Base-by-base conservation (phyloP, 1,140 invertebrate species). In the Drosophila cardini region DNA sequence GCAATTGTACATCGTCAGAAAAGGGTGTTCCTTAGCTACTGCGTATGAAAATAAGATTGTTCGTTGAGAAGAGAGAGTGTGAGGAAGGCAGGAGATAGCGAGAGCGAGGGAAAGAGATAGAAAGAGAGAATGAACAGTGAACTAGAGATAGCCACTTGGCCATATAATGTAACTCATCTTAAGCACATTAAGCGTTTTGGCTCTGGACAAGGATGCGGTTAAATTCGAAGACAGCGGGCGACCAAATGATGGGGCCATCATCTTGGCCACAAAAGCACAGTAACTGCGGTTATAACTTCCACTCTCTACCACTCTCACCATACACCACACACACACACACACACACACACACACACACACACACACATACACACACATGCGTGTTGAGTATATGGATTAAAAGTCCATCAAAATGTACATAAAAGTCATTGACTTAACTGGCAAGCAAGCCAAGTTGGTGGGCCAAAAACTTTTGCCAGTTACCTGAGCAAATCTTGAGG, bases 371-470 rank as follows among this genome's bases (percentile, higher is more conserved):
- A 3, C 8, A 13, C 11, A 32, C 55, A 8, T 32, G 43, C 34
- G 46, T 16, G 38, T 40, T 68, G 53, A 53, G 70, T 40, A 30
- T 76, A 80, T 87, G 83, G 84, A 87, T 87, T 87, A 87, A 87
- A 87, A 87, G 84, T 84, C 83, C 80, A 87, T 87, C 83, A 89
- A 86, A 89, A 84, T 87, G 83, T 87, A 80, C 84, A 87, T 87
- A 87, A 87, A 87, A 87, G 84, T 89, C 83, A 87, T 87, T 89
- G 83, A 87, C 83, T 89, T 89, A 89, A 87, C 79, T 80, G 63
- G 80, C 72, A 55, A 21, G 13, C 26, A 21, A 13, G 58, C 38
- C 60, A 34, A 32, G 45, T 45, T 21, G 16, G 36, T 42, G 11
- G 55, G 34, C 40, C 57, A 48, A 76, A 75, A 76, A 75, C 70